Base-by-base conservation (phyloP, 1,140 invertebrate genomes). In the Meloidogyne exigua region DNA sequence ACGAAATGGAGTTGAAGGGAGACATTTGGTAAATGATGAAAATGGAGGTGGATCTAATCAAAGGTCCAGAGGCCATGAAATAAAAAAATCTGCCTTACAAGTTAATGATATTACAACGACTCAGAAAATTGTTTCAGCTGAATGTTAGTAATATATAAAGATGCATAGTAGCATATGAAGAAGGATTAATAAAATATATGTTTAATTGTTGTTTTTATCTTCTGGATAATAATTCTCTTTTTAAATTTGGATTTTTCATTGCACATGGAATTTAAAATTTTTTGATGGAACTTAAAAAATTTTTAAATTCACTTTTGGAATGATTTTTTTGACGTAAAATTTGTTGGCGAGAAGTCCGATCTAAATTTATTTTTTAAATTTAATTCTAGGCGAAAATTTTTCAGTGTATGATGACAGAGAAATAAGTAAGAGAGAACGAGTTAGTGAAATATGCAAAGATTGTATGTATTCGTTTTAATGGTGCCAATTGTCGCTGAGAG, bases 101-200 rank as follows among this genome's bases (percentile, higher is more conserved):
- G 12, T 4, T 15, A 44, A 71, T 44, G 32, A 63, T 49, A 21
- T 36, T 12, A 21, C 21, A 1, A 57, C 72, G 1, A 73, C 25
- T n/a, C 69, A 62, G 28, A 28, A 57, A 21, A 65, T 73, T 57
- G 72, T 73, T 15, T 65, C 72, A 10, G 57, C 57, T 25, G 72
- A 73, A 73, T 73, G 72, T 36, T 73, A 73, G 62, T 26, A 18
- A 49, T 2, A 15, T n/a, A 49, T 18, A 12, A 2, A 1, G 12
- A 42, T 42, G 12, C 1, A 12, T 42, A 12, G 13, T 49, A 18
- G 13, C 18, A 49, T 49, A n/a, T n/a, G n/a, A n/a, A n/a, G n/a
- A n/a, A n/a, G n/a, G n/a, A n/a, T n/a, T n/a, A n/a, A n/a, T n/a
- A 32, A 32, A 32, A 32, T 32, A 32, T 7, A 32, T 32, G 28